Evolutionary conservation across 1,140 invertebrate genomes (phyloP), one percentile per base, ranked within the genome.

Genomic region (Subanguina moxae): DNA sequence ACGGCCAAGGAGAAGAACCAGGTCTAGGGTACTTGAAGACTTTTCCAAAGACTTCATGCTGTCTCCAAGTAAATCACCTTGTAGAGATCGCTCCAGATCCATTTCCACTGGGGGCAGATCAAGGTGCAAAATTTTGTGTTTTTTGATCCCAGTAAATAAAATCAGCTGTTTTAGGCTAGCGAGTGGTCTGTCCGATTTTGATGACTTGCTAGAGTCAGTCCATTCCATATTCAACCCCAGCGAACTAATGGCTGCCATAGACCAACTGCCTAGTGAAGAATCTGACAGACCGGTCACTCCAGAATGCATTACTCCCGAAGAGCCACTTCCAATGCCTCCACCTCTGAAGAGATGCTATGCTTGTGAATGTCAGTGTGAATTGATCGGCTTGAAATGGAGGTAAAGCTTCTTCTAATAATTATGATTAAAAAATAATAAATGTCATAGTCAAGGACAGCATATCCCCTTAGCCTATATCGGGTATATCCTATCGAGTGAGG

Each of bases 191-290:
- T 72, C 67, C 27, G 19, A 52, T 52, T 75, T 76, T 68, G 74
- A 69, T 43, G 71, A 70, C 28, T n/a, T 72, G 8, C 23, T 62
- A 13, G 71, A 71, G 42, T 68, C 67, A 7, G 67, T 42, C 21
- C 28, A 42, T 15, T 56, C 64, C 21, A 43, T 74, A 19, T 75
- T 72, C 28, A 75, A 72, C 70, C 73, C 72, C 13, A 19, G 67
- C 19, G 72, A 68, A 25, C 75, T 72, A 17, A 57, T 76, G 46
- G 27, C 71, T 21, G 72, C 71, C 11, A 75, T 72, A 27, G 72
- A 72, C 43, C 21, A 75, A 13, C 28, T 72, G 30, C 72, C 71
- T 0, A 61, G 52, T 27, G 71, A 72, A 57, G 71, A 72, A 46
- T 72, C 71, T 3, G 71, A 72, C 42, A 65, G 71, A 17, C 64